A percentile compares a stretch with the other conserved stretches of the same genome.
phyloP scores from a whole-genome alignment of 2,888 invertebrate species.

The Mesorhabditis sp. region DNA sequence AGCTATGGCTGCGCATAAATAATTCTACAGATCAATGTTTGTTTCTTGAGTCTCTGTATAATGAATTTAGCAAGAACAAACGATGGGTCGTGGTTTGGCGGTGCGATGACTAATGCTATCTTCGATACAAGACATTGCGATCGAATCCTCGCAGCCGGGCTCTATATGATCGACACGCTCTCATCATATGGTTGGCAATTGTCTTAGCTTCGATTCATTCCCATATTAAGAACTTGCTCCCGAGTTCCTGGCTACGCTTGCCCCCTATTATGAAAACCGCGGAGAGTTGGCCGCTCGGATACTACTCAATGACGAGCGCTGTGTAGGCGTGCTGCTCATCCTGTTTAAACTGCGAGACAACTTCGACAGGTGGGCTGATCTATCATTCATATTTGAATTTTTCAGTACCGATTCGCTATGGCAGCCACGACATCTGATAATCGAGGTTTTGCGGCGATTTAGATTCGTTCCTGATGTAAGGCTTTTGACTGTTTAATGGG shows the following conservation, averaged over 20 bases:
- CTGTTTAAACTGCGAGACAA: background rate
- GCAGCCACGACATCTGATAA: too few relatives aligned
- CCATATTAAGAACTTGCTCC: background rate
- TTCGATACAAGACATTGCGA: background rate
- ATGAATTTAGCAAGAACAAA: too few relatives aligned
- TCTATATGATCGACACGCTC: background rate
- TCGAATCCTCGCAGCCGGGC: background rate
- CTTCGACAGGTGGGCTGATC: background rate
- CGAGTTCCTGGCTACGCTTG: background rate
- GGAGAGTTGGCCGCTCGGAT: background rate
- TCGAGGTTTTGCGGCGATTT: conserved; percentile 6
- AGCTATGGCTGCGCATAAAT: too few relatives aligned
- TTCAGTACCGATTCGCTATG: too few relatives aligned
- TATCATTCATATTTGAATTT: too few relatives aligned
- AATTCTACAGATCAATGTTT: too few relatives aligned
- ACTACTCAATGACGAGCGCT: background rate
- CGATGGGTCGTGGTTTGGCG: too few relatives aligned
- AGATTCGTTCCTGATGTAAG: conserved; percentile 8
- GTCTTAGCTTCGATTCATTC: background rate
- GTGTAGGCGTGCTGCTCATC: background rate
- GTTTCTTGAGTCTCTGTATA: too few relatives aligned
- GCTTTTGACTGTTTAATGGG: background rate
- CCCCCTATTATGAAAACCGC: background rate
- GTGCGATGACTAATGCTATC: too few relatives aligned
- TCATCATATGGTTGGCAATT: background rate